Percentiles rank a stretch among this genome's conserved stretches.
Conservation (phyloP, 2,113 vertebrate genomes). For the Panthera uncia region DNA sequence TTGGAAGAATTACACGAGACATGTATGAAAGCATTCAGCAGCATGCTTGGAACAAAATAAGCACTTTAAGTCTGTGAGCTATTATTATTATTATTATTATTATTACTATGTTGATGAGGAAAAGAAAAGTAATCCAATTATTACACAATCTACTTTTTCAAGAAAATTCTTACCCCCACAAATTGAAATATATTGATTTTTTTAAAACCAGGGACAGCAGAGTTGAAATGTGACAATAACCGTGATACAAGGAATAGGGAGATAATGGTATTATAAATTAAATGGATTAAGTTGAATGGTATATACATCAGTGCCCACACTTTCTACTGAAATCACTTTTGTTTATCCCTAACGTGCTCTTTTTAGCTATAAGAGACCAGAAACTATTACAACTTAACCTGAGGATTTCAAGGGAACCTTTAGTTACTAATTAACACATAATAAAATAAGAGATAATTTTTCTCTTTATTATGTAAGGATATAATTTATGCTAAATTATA, state of each 20-base stretch:
- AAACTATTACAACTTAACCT: neutral
- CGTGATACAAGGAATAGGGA: conserved; percentile 24
- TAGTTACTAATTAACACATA: conserved; percentile 32
- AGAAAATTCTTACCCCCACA: conserved; percentile 48
- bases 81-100: conserved; percentile 10
- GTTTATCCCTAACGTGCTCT: neutral
- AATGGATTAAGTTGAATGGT: neutral
- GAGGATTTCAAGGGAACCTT: conserved; percentile 22
- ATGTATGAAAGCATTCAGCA: conserved; percentile 43
- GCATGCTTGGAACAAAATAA: conserved; percentile 21
- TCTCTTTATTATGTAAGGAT: conserved; percentile 23
- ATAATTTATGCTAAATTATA: neutral
- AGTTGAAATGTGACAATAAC: neutral
- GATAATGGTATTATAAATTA: conserved; percentile 45
- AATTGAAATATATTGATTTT: conserved; percentile 39
- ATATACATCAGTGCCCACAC: conserved; percentile 27
- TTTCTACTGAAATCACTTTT: conserved; percentile 39
- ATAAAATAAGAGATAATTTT: conserved; percentile 39
- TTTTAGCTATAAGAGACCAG: conserved; percentile 14
- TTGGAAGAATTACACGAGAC: neutral
- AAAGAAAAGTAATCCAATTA: conserved; percentile 8
- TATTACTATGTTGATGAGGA: neutral
- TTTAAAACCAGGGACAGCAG: conserved; percentile 37
- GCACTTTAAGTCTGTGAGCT: conserved; percentile 32
- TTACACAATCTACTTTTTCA: conserved; percentile 24